Evolutionary conservation across 2,888 invertebrate species (phyloP), one percentile per base, ranked within the genome.

Genomic region (Scaptomyza flava): DNA sequence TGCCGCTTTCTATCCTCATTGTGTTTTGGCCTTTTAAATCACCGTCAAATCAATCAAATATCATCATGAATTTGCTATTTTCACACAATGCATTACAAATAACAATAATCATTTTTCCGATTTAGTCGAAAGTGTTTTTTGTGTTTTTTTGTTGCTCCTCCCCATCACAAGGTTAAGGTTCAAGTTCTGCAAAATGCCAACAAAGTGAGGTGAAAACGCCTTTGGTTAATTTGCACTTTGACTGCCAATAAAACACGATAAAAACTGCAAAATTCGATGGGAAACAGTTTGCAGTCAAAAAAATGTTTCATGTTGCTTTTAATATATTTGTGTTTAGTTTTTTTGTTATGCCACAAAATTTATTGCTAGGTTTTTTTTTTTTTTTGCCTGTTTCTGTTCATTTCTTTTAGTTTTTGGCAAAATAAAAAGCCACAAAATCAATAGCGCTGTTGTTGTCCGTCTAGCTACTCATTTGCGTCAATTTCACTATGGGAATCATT

Each of bases 121-220:
- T 46, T 56, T 56, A 64, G 46, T 46, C 27, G 51, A 51, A 54
- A 67, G 45, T 38, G 42, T 43, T 73, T 63, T 17, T 34, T 33
- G 23, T 14, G n/a, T 43, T 38, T 34, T n/a, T 51, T 2, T 30
- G 1, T 27, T 31, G 36, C 38, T 38, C 43, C 63, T 47, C 58
- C 54, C 36, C 34, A 47, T 3, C 8, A 34, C 57, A 67, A 66
- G 72, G 77, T 77, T 70, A 74, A 61, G 54, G 87, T 73, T 88
- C 72, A 82, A 80, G 84, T 84, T 88, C 84, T 84, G 86, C 74
- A 47, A 68, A 69, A 68, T 65, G 69, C 56, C 61, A 83, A 61
- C 3, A 65, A 11, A 17, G 27, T 34, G 20, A 20, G 47, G 67
- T 48, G 38, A 71, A 67, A 70, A 69, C 65, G 34, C 23, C 14